A percentile compares a stretch with the other conserved stretches of the same genome.
phyloP scores from a whole-genome alignment of 2,888 invertebrate genomes.

The Crossocerus cetratus region DNA sequence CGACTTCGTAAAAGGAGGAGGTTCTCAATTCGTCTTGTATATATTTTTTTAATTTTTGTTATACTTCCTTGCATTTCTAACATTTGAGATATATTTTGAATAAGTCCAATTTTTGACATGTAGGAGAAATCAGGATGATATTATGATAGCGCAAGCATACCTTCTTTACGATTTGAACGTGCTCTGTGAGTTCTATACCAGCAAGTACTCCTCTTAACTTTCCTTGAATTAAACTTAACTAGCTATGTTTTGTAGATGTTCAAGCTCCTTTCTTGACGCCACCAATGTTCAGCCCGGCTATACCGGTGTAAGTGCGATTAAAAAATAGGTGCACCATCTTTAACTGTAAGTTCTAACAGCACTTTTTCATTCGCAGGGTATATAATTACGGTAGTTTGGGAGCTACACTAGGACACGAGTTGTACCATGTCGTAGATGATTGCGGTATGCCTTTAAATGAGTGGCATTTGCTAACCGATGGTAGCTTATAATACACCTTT shows the following conservation, averaged over 20 bases:
- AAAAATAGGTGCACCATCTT: neutral
- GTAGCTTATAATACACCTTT: too few relatives aligned
- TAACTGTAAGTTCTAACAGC: neutral
- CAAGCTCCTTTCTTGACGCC: neutral
- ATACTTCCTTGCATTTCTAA: too few relatives aligned
- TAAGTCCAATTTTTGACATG: too few relatives aligned
- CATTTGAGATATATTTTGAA: too few relatives aligned
- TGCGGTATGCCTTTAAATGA: neutral
- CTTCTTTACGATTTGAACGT: too few relatives aligned
- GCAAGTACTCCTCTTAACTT: too few relatives aligned
- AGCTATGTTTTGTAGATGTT: neutral
- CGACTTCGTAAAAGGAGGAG: too few relatives aligned
- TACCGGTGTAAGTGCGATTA: neutral
- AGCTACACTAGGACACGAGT: neutral
- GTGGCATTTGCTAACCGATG: neutral
- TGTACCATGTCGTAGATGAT: neutral
- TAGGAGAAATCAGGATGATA: neutral
- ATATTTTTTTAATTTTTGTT: too few relatives aligned
- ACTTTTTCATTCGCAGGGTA: neutral
- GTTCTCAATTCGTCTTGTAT: too few relatives aligned
- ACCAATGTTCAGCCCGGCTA: neutral
- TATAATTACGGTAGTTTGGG: neutral
- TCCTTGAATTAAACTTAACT: neutral
- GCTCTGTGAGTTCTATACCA: too few relatives aligned
- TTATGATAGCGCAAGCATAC: neutral